A percentile compares a stretch with the other conserved stretches of the same genome.
Conservation (phyloP, 2,113 vertebrate species). For the Ictalurus furcatus region DNA sequence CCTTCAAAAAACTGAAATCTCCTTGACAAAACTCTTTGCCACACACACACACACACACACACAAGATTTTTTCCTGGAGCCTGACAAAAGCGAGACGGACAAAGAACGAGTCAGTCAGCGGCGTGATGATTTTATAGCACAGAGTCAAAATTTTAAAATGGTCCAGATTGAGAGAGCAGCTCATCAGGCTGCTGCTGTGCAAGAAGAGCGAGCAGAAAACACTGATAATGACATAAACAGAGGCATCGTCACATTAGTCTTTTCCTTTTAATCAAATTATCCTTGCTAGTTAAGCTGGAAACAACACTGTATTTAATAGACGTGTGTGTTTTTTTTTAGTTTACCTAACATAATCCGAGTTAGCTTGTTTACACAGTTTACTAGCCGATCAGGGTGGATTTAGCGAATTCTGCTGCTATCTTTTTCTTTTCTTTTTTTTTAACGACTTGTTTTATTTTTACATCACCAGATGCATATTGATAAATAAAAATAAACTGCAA, state of each 20-base stretch:
- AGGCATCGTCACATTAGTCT: not conserved
- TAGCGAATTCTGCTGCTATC: not conserved
- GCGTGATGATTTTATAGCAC: not conserved
- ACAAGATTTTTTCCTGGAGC: not conserved
- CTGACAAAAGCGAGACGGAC: not conserved
- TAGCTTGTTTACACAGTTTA: not conserved
- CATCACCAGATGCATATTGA: not conserved
- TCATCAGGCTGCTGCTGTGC: not conserved
- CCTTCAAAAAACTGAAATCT: not conserved
- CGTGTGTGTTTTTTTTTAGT: not conserved
- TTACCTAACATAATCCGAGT: not conserved
- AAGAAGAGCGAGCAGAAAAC: not conserved
- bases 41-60: not conserved
- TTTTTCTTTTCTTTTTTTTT: too few species aligned
- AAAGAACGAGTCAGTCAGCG: not conserved
- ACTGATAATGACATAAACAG: not conserved
- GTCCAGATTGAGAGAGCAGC: not conserved
- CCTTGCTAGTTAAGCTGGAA: not conserved
- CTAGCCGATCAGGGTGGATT: not conserved
- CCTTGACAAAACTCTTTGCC: not conserved
- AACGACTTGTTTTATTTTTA: not conserved
- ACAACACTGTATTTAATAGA: not conserved
- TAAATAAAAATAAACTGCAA: conserved; percentile 11
- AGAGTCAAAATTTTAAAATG: not conserved
- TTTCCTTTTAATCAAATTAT: not conserved